These are phyloP conservation scores for Seira sanloemensis DNA, from an alignment of 2,888 invertebrate genomes.

Conservation along the genomic window DNA sequence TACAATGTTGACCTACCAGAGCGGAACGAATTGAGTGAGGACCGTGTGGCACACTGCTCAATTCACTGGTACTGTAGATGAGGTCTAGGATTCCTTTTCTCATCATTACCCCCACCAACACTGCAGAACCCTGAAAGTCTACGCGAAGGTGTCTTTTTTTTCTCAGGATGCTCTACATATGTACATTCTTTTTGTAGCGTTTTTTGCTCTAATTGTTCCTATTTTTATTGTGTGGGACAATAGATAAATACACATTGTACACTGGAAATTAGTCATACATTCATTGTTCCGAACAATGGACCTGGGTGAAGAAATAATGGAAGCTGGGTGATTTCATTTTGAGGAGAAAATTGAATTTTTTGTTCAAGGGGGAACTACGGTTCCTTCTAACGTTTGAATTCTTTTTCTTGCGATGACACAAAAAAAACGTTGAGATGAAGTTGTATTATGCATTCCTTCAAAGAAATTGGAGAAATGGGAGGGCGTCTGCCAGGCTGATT, in stretches of 20 bases:
- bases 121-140: conserved; percentile 1
- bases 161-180: conserved; percentile 45
- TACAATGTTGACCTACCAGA: conserved; percentile 72
- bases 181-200: conserved; percentile 24
- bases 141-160: background rate
- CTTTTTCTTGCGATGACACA: background rate
- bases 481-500: conserved; percentile 44
- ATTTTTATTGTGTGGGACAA: conserved; percentile 17
- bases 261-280: conserved; percentile 39
- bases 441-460: background rate
- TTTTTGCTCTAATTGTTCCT: conserved; percentile 43
- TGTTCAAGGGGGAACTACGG: conserved; percentile 24
- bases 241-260: conserved; percentile 1
- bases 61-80: background rate
- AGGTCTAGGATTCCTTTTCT: conserved; percentile 23
- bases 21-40: conserved; percentile 70
- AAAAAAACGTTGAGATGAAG: too few species aligned
- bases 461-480: conserved; percentile 22
- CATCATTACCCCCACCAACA: conserved; percentile 31
- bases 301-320: background rate
- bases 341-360: conserved; percentile 13
- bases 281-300: conserved; percentile 26
- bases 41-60: conserved; percentile 48
- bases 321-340: background rate
- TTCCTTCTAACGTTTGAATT: conserved; percentile 1